Conservation (phyloP, 2,888 invertebrate genomes). For the Rutpela maculata region DNA sequence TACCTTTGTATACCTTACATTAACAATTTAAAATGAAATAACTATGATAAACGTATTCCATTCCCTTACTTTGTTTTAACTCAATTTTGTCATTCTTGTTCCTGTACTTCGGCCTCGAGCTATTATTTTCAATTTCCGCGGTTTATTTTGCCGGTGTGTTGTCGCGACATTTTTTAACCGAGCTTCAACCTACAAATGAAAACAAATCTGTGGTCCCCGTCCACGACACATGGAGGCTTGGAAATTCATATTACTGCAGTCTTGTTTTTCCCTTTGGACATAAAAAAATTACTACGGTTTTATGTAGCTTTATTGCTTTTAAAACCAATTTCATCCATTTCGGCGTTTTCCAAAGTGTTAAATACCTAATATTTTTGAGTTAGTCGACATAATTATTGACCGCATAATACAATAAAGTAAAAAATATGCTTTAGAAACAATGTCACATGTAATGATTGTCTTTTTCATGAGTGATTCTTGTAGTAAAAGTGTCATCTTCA, state of each 20-base stretch:
- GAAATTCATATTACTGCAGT: constrained; percentile 24
- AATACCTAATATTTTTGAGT: too few relatives aligned
- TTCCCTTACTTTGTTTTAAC: constrained; percentile 67
- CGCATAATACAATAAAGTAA: too few relatives aligned
- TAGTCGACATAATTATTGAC: too few relatives aligned
- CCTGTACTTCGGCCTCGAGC: constrained; percentile 57
- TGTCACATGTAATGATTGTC: too few relatives aligned
- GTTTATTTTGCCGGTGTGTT: constrained; percentile 64
- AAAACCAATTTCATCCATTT: neutral
- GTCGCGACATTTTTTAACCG: constrained; percentile 56
- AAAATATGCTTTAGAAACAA: too few relatives aligned
- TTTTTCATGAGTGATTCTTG: too few relatives aligned
- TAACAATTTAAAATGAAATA: constrained; percentile 58
- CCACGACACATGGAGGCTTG: constrained; percentile 18
- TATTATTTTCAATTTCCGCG: constrained; percentile 70
- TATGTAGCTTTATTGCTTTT: neutral
- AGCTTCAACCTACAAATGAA: constrained; percentile 62
- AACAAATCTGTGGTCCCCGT: constrained; percentile 59
- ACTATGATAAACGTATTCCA: constrained; percentile 59
- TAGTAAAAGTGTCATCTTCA: too few relatives aligned
- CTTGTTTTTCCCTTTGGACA: constrained; percentile 1
- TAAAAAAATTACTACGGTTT: constrained; percentile 3
- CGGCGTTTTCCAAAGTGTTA: neutral
- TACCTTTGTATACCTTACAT: constrained; percentile 48
- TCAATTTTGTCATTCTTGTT: constrained; percentile 64